Evolutionary conservation across 2,797 vertebrate species (phyloP).

Genomic region (Percopsis omiscomaycus): DNA sequence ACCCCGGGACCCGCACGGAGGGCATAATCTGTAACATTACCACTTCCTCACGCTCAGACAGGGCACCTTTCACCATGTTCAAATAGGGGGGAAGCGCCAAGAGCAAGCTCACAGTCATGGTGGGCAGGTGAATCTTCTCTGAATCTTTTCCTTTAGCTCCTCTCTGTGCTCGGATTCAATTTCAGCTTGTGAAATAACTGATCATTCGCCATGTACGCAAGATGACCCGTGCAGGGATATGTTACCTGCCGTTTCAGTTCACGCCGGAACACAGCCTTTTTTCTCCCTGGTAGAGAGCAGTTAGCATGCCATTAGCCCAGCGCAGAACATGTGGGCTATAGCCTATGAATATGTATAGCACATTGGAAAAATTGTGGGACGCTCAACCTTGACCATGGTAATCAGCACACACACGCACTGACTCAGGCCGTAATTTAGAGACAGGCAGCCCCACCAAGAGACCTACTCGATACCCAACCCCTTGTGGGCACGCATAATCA

Average conservation of each 20-base stretch:
- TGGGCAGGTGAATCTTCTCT: conserved; percentile 37
- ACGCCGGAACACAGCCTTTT: too few species aligned
- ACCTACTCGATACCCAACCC: conserved; percentile 64
- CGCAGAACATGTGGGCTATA: conserved; percentile 19
- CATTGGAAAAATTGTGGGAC: conserved; percentile 72
- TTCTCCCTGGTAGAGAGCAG: conserved; percentile 56
- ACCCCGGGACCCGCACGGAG: conserved; percentile 75
- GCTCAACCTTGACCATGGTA: conserved; percentile 77
- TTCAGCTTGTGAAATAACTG: conserved; percentile 28
- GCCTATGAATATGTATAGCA: conserved; percentile 80
- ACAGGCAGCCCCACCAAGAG: conserved; percentile 64
- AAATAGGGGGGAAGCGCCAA: conserved; percentile 37
- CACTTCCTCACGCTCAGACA: conserved; percentile 75
- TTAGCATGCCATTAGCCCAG: conserved; percentile 68
- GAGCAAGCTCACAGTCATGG: conserved; percentile 32
- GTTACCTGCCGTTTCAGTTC: conserved; percentile 14
- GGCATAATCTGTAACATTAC: conserved; percentile 84
- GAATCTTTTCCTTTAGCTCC: conserved; percentile 24
- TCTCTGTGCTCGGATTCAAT: conserved; percentile 35
- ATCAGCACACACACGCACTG: conserved; percentile 66
- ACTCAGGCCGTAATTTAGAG: conserved; percentile 72
- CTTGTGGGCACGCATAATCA: conserved; percentile 77
- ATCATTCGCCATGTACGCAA: conserved; percentile 33
- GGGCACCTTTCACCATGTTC: conserved; percentile 66
- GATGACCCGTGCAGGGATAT: conserved; percentile 23